phyloP scores from a whole-genome alignment of 2,888 invertebrate genomes.

The Trichopria drosophilae region DNA sequence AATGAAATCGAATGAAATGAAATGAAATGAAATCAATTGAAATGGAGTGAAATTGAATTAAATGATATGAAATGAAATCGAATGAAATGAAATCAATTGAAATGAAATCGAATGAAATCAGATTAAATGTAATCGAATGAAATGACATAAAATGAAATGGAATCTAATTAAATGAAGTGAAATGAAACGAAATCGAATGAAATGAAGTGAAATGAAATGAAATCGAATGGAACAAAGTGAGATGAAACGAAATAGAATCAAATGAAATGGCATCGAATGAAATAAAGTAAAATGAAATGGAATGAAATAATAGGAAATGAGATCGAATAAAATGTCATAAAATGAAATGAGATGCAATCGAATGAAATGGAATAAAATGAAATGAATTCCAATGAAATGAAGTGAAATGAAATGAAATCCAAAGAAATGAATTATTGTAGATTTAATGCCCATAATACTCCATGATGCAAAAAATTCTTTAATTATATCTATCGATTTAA shows the following conservation, averaged over 20 bases:
- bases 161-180: conserved; percentile 10
- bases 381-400: conserved; percentile 16
- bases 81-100: conserved; percentile 8
- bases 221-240: conserved; percentile 11
- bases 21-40: conserved; percentile 1
- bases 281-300: conserved; percentile 8
- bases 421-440: too few species aligned
- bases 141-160: conserved; percentile 15
- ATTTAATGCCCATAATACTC: too few species aligned
- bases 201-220: conserved; percentile 13
- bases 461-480: too few species aligned
- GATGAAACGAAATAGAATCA: conserved; percentile 8
- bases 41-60: conserved; percentile 13
- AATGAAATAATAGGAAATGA: conserved; percentile 10
- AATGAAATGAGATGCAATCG: conserved; percentile 1
- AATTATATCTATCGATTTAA: too few species aligned
- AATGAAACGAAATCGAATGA: conserved; percentile 18
- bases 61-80: conserved; percentile 3
- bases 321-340: conserved; percentile 11
- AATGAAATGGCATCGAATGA: conserved; percentile 10
- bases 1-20: conserved; percentile 1
- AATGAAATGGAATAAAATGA: conserved; percentile 14
- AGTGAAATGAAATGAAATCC: conserved; percentile 11
- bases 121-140: conserved; percentile 11
- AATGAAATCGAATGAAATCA: conserved; percentile 12